A percentile compares a stretch with the other conserved stretches of the same genome.
Conservation (phyloP, 2,888 invertebrate species). For the Labia minor region DNA sequence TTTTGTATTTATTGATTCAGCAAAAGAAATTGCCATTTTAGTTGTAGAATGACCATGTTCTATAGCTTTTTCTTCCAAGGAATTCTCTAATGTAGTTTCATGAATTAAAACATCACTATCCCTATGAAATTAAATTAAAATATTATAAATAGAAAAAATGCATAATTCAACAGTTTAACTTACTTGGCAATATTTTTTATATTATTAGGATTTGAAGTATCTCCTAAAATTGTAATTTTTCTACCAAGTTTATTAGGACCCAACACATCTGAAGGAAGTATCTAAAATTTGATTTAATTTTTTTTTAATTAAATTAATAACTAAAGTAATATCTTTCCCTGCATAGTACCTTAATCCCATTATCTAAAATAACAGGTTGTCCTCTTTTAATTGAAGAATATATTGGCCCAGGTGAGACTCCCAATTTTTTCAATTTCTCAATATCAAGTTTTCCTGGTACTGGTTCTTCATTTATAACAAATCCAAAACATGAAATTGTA, state of each 20-base stretch:
- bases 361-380: conserved; percentile 30
- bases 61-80: conserved; percentile 32
- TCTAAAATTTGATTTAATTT: too few relatives aligned
- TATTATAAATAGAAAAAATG: conserved; percentile 16
- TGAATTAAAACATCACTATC: conserved; percentile 36
- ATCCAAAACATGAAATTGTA: conserved; percentile 36
- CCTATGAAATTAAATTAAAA: conserved; percentile 22
- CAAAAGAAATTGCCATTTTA: conserved; percentile 35
- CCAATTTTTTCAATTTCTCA: conserved; percentile 30
- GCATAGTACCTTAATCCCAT: conserved; percentile 31
- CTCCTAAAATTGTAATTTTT: conserved; percentile 36
- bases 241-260: conserved; percentile 33
- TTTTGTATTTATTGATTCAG: conserved; percentile 31
- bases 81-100: conserved; percentile 36
- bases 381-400: conserved; percentile 35
- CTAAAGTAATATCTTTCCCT: too few relatives aligned
- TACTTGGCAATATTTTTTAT: conserved; percentile 32
- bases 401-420: conserved; percentile 34
- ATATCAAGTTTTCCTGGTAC: conserved; percentile 34
- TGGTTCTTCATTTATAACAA: conserved; percentile 33
- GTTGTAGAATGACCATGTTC: conserved; percentile 39
- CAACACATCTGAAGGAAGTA: conserved; percentile 31
- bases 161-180: conserved; percentile 15
- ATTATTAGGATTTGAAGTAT: conserved; percentile 34
- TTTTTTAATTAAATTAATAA: too few relatives aligned